Evolutionary conservation across 2,113 vertebrate genomes (phyloP).

Genomic region (Alligator sinensis): DNA sequence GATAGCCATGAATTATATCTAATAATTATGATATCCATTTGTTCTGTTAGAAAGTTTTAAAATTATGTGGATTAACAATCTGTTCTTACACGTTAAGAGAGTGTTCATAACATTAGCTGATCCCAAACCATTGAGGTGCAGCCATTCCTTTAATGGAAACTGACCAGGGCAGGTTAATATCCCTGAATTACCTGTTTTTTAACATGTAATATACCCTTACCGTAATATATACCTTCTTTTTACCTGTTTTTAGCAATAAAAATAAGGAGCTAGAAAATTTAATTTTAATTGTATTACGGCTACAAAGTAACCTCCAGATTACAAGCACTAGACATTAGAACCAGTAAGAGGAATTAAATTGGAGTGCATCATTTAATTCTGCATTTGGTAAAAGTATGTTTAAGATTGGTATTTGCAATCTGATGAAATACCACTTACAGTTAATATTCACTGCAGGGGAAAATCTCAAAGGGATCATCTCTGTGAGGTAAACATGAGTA

Average conservation of each 20-base stretch:
- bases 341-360: neutral
- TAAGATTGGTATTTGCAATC: neutral
- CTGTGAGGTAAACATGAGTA: neutral
- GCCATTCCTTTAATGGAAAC: neutral
- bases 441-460: neutral
- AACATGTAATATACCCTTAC: too few species aligned
- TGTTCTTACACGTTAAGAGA: neutral
- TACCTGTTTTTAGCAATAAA: neutral
- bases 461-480: neutral
- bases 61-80: neutral
- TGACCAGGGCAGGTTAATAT: neutral
- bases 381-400: neutral
- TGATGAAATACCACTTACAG: neutral
- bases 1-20: neutral
- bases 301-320: slow-evolving; percentile 1
- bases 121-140: neutral
- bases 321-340: neutral
- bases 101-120: neutral
- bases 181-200: neutral
- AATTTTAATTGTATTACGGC: neutral
- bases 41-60: neutral
- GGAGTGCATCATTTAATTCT: neutral
- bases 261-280: neutral
- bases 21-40: neutral
- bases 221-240: too few species aligned